Evolutionary conservation across 1,140 invertebrate genomes (phyloP), one percentile per base, ranked within the genome.

Genomic region (Pogonomyrmex californicus): DNA sequence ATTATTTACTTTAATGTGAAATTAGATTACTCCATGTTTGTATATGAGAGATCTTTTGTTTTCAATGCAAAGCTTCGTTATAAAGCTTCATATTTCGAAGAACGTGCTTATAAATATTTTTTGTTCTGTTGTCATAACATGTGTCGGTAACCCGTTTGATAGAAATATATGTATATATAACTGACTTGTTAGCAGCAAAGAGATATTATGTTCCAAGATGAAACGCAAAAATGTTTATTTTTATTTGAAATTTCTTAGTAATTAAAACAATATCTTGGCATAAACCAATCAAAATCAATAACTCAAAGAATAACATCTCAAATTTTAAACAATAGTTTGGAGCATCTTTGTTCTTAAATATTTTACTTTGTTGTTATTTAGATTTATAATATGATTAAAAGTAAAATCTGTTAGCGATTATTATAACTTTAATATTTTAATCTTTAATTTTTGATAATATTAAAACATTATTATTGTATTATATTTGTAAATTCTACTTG

Each of bases 101-200:
- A 30, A 36, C 4, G 5, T 36, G 49, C 10, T 60, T 60, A 60
- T 7, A 73, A 58, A 73, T 58, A 47, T 17, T 41, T 73, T 83
- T 73, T 60, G 30, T 60, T 30, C n/a, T 33, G 49, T 71, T 82
- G 7, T 44, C 41, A 44, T 30, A 49, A 44, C 9, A 49, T 6
- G 10, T 70, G 23, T 44, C 17, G 14, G 0, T 81, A 70, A 54
- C 17, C 23, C 6, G 4, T 44, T 56, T n/a, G n/a, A 44, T 44
- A 33, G 14, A 70, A 56, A 70, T 70, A 78, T 44, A 44, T 73
- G 23, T 23, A 1, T 56, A 56, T 14, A 41, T 41, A 73, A 38
- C 4, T 12, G 33, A 58, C 51, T 23, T 38, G 17, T 51, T 7
- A 44, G 10, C 38, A 23, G 5, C 17, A 78, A 10, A 49, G 14